Evolutionary conservation across 2,113 vertebrate genomes (phyloP).

Genomic region (Aramus guarauna): DNA sequence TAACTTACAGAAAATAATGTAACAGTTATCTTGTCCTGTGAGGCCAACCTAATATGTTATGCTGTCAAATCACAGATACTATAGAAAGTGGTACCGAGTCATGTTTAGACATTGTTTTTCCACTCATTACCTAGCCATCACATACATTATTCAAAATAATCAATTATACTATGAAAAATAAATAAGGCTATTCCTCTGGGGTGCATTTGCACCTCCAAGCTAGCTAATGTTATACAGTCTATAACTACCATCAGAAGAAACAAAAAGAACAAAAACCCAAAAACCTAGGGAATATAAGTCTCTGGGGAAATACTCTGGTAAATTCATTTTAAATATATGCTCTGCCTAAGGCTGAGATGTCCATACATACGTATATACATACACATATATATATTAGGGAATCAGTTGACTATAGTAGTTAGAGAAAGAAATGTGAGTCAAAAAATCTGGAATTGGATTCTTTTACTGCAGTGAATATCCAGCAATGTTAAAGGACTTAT

Average conservation of each 20-base stretch:
- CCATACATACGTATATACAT: not conserved
- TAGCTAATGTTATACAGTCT: constrained; percentile 21
- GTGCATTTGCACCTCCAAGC: constrained; percentile 18
- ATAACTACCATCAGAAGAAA: not conserved
- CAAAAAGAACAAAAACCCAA: not conserved
- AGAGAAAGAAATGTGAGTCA: not conserved
- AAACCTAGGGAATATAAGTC: not conserved
- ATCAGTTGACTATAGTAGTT: not conserved
- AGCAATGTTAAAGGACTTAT: not conserved
- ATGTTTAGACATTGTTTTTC: constrained; percentile 50
- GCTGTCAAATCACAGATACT: constrained; percentile 6
- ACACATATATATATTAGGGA: not conserved
- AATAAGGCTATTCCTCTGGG: constrained; percentile 60
- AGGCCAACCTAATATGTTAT: not conserved
- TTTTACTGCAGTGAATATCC: not conserved
- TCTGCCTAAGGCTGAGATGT: constrained; percentile 7
- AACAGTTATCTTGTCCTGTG: not conserved
- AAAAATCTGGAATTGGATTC: not conserved
- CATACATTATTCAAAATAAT: constrained; percentile 77
- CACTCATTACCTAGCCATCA: constrained; percentile 61
- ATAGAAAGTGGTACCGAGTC: not conserved
- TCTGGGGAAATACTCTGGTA: constrained; percentile 15
- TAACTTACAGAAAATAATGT: not conserved
- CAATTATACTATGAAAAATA: constrained; percentile 75
- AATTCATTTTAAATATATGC: constrained; percentile 10